phyloP scores from a whole-genome alignment of 2,797 vertebrate genomes.

The Etheostoma nigrum region DNA sequence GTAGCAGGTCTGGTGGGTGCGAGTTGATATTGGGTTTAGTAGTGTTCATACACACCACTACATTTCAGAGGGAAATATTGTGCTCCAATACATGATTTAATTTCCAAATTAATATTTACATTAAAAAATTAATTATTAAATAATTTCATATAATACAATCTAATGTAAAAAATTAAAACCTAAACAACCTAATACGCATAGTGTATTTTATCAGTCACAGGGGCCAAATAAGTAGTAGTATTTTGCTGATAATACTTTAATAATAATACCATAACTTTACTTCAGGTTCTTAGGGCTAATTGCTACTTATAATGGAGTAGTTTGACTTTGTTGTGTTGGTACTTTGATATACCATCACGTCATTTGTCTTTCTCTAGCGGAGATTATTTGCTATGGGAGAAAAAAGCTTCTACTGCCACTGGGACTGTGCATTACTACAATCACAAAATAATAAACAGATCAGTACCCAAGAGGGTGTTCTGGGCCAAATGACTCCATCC shows the following conservation, averaged over 20 bases:
- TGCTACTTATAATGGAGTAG: too few species aligned
- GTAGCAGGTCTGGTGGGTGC: conserved; percentile 17
- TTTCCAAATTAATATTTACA: background rate
- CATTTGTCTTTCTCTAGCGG: conserved; percentile 3
- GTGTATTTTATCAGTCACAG: background rate
- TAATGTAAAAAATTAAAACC: background rate
- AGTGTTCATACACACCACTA: background rate
- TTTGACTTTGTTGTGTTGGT: background rate
- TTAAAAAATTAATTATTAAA: background rate
- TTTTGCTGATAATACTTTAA: background rate
- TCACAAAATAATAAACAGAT: conserved; percentile 63
- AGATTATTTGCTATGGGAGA: background rate
- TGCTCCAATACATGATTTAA: background rate
- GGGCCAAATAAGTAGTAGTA: background rate
- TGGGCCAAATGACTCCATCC: conserved; percentile 35
- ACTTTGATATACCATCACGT: background rate
- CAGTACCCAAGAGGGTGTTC: conserved; percentile 28
- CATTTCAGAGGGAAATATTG: background rate
- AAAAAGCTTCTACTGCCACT: background rate
- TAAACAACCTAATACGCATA: background rate
- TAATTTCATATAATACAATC: too few species aligned
- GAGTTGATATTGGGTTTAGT: conserved; percentile 22
- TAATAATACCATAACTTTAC: background rate
- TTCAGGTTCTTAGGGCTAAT: too few species aligned
- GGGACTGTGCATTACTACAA: conserved; percentile 14